These are phyloP conservation scores for Penaeus japonicus DNA, from an alignment of 1,140 invertebrate species.

Conservation along the genomic window DNA sequence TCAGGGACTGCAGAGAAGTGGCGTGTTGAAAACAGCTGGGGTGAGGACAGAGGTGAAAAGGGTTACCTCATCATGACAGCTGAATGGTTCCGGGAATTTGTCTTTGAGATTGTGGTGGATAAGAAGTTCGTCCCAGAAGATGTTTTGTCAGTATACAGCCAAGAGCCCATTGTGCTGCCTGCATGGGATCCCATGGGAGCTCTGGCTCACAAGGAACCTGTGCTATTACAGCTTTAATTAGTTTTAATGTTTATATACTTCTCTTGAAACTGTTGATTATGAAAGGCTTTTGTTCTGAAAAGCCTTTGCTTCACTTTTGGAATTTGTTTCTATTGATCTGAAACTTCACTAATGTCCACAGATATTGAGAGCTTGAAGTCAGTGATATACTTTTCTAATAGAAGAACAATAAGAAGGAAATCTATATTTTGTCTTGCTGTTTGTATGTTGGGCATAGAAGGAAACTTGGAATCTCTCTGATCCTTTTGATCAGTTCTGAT, in stretches of 20 bases:
- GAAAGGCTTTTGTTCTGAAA: too few relatives aligned
- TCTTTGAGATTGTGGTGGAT: slow-evolving; percentile 88
- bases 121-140: slow-evolving; percentile 80
- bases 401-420: too few relatives aligned
- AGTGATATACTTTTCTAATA: too few relatives aligned
- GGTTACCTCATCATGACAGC: slow-evolving; percentile 84
- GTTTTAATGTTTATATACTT: background rate
- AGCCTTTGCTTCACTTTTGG: too few relatives aligned
- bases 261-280: too few relatives aligned
- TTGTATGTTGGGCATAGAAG: too few relatives aligned
- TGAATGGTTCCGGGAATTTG: slow-evolving; percentile 89
- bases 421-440: too few relatives aligned
- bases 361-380: too few relatives aligned
- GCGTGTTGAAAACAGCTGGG: slow-evolving; percentile 91
- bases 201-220: slow-evolving; percentile 67
- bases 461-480: too few relatives aligned
- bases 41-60: slow-evolving; percentile 86
- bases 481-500: too few relatives aligned
- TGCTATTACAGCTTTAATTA: background rate
- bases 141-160: slow-evolving; percentile 78
- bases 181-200: slow-evolving; percentile 95
- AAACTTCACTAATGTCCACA: too few relatives aligned
- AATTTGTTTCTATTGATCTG: too few relatives aligned
- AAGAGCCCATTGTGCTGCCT: slow-evolving; percentile 79
- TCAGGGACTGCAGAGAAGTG: slow-evolving; percentile 73